A percentile compares a stretch with the other conserved stretches of the same genome.
Conservation (phyloP, 2,797 vertebrate genomes). For the Malurus splendens region DNA sequence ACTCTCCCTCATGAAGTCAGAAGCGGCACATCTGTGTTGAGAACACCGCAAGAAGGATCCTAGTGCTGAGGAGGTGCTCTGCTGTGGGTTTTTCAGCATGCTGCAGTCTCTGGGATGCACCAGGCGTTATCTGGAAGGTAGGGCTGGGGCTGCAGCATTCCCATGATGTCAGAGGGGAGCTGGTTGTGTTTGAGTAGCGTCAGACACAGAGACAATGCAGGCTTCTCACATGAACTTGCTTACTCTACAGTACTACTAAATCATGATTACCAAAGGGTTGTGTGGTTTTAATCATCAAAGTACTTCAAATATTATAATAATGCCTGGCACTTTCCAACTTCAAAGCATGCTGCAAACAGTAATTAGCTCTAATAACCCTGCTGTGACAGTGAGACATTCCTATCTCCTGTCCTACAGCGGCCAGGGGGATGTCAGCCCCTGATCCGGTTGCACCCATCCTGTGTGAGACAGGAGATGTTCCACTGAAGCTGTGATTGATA, state of each 20-base stretch:
- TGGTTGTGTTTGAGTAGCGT: constrained; percentile 1
- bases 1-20: neutral
- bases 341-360: neutral
- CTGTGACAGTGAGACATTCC: constrained; percentile 27
- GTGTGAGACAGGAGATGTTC: neutral
- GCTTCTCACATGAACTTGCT: constrained; percentile 38
- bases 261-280: constrained; percentile 9
- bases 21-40: neutral
- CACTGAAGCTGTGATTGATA: neutral
- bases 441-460: neutral
- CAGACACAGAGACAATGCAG: neutral
- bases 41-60: rapidly evolving
- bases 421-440: neutral
- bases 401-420: neutral
- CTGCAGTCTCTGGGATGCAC: neutral
- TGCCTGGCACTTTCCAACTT: constrained; percentile 24
- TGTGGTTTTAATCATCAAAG: constrained; percentile 34
- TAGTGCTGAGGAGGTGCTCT: rapidly evolving
- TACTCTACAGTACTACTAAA: neutral
- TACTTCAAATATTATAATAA: constrained; percentile 45
- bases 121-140: neutral
- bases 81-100: neutral
- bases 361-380: constrained; percentile 31
- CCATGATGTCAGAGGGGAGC: constrained; percentile 17
- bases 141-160: neutral